Percentiles rank a stretch among this genome's conserved stretches.
Evolutionary conservation across 2,797 vertebrate genomes (phyloP).

Genomic region (Clarias pachynema): DNA sequence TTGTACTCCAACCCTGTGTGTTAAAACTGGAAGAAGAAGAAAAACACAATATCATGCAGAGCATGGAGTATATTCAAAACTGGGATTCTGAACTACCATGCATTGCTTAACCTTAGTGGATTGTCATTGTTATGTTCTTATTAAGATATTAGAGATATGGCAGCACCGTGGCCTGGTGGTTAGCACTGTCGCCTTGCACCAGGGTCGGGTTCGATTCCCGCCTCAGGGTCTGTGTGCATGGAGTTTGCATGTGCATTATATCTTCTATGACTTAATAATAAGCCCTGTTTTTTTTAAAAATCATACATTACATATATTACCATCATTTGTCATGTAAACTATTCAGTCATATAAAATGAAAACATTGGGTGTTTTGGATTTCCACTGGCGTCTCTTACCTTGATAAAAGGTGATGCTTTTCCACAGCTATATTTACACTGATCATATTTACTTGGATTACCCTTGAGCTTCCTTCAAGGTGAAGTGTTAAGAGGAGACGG

Average conservation of each 20-base stretch:
- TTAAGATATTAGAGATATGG: no score
- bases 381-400: background rate
- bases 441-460: slow-evolving; percentile 27
- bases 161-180: no score
- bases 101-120: background rate
- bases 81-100: background rate
- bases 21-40: background rate
- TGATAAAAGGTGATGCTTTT: slow-evolving; percentile 3
- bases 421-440: slow-evolving; percentile 17
- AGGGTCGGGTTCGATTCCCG: no score
- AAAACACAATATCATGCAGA: background rate
- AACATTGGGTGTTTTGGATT: background rate
- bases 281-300: no score
- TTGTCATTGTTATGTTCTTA: background rate
- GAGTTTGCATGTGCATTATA: no score
- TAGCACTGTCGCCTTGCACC: no score
- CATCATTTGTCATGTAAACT: background rate
- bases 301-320: background rate
- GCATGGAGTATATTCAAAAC: background rate
- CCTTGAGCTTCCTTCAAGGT: slow-evolving; percentile 38
- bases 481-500: slow-evolving; percentile 47
- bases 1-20: background rate
- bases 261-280: no score
- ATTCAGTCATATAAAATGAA: background rate
- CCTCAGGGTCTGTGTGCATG: no score